Evolutionary conservation across 2,888 invertebrate genomes (phyloP).

Genomic region (Sinhomidia bicolor): DNA sequence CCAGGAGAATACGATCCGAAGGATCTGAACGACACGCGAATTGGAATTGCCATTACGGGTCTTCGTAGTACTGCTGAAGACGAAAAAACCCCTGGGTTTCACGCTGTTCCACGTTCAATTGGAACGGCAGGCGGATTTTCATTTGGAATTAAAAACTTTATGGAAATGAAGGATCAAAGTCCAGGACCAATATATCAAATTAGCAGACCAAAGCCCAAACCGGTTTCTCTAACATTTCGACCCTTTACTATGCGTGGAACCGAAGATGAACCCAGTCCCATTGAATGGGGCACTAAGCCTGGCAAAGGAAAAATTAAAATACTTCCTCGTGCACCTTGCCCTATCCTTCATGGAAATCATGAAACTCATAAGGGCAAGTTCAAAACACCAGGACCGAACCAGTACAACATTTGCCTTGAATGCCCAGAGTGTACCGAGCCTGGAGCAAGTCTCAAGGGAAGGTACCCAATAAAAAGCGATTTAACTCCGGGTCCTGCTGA

Average conservation of each 20-base stretch:
- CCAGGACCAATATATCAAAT: constrained; percentile 72
- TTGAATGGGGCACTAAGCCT: constrained; percentile 66
- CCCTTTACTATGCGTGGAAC: constrained; percentile 67
- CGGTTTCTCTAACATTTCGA: constrained; percentile 73
- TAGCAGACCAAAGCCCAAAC: constrained; percentile 49
- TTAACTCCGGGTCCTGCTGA: constrained; percentile 69
- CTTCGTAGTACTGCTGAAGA: not conserved
- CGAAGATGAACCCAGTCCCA: constrained; percentile 63
- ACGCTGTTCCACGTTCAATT: constrained; percentile 42
- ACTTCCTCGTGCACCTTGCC: constrained; percentile 59
- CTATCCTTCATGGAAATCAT: constrained; percentile 59
- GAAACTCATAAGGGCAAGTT: constrained; percentile 37
- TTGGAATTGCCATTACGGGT: constrained; percentile 70
- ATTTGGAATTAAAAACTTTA: constrained; percentile 68
- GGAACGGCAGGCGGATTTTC: constrained; percentile 62
- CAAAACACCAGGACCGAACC: constrained; percentile 62
- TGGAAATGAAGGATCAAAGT: constrained; percentile 49
- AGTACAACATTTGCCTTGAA: constrained; percentile 42
- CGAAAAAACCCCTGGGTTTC: constrained; percentile 54
- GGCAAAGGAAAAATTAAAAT: constrained; percentile 36
- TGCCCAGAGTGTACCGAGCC: constrained; percentile 43
- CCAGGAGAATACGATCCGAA: constrained; percentile 69
- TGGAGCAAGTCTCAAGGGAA: constrained; percentile 55
- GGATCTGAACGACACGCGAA: constrained; percentile 36
- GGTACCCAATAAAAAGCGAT: constrained; percentile 34